Evolutionary conservation across 2,797 vertebrate genomes (phyloP).

Genomic region (Siniperca obscura): DNA sequence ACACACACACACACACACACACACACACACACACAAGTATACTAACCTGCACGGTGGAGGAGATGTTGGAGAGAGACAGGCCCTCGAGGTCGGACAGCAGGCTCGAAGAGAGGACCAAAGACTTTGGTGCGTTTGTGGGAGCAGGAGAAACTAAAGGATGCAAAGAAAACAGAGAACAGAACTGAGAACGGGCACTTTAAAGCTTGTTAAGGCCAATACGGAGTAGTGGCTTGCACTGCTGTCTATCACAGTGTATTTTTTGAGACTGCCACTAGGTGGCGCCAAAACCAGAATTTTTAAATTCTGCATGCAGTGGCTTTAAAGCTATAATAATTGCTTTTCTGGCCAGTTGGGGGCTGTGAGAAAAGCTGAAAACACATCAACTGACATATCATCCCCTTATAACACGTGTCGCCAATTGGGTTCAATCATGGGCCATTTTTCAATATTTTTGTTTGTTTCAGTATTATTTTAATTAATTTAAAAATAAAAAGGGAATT

Average conservation of each 20-base stretch:
- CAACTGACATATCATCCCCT: not conserved
- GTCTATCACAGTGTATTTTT: not conserved
- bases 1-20: not conserved
- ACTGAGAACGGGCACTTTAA: not conserved
- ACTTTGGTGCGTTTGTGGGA: conserved; percentile 75
- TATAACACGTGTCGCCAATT: not conserved
- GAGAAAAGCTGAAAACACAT: not conserved
- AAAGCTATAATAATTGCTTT: not conserved
- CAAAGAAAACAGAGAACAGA: not conserved
- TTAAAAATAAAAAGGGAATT: not conserved
- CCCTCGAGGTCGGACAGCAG: conserved; percentile 93
- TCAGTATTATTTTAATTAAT: not conserved
- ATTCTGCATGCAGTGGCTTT: not conserved
- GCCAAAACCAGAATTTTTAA: not conserved
- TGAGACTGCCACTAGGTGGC: not conserved
- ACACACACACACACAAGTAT: conserved; percentile 5
- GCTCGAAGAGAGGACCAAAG: conserved; percentile 85
- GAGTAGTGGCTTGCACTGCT: no score
- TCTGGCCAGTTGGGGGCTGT: not conserved
- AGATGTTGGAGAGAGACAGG: conserved; percentile 88
- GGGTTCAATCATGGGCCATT: not conserved
- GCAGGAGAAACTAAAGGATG: conserved; percentile 85
- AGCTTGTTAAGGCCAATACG: not conserved
- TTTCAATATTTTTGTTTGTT: not conserved
- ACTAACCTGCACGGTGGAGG: conserved; percentile 89